A percentile compares a stretch with the other conserved stretches of the same genome.
These are phyloP conservation scores for Heliconius cydno DNA, from an alignment of 2,888 invertebrate species.

Conservation along the genomic window DNA sequence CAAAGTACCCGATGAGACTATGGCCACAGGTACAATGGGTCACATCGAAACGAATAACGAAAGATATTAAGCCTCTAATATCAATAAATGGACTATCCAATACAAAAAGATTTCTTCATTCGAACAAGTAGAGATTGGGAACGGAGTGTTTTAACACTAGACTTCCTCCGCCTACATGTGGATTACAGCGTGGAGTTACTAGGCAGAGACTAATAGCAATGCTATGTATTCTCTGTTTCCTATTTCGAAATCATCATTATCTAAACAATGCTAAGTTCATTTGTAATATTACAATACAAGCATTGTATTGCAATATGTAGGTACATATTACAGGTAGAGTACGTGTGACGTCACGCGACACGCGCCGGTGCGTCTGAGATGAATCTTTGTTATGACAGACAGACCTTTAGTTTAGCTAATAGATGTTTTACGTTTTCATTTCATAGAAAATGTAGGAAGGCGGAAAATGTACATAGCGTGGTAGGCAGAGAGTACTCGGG, in stretches of 20 bases:
- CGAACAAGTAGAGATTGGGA: neutral
- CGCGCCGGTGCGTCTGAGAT: slow-evolving; percentile 51
- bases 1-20: too few relatives aligned
- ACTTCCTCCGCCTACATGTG: neutral
- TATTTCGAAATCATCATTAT: neutral
- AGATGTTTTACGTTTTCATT: too few relatives aligned
- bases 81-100: too few relatives aligned
- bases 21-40: too few relatives aligned
- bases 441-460: too few relatives aligned
- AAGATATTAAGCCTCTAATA: too few relatives aligned
- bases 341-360: slow-evolving; percentile 48
- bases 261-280: neutral
- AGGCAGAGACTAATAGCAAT: neutral
- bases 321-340: neutral
- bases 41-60: too few relatives aligned
- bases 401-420: neutral
- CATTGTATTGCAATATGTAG: slow-evolving; percentile 28
- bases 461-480: too few relatives aligned
- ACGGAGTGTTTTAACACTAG: neutral
- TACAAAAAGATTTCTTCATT: too few relatives aligned
- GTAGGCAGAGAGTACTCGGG: too few relatives aligned
- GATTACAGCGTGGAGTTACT: neutral
- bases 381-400: slow-evolving; percentile 51
- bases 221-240: neutral
- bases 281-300: slow-evolving; percentile 7